Conservation (phyloP, 2,888 invertebrate species). For the Prosapia bicincta region DNA sequence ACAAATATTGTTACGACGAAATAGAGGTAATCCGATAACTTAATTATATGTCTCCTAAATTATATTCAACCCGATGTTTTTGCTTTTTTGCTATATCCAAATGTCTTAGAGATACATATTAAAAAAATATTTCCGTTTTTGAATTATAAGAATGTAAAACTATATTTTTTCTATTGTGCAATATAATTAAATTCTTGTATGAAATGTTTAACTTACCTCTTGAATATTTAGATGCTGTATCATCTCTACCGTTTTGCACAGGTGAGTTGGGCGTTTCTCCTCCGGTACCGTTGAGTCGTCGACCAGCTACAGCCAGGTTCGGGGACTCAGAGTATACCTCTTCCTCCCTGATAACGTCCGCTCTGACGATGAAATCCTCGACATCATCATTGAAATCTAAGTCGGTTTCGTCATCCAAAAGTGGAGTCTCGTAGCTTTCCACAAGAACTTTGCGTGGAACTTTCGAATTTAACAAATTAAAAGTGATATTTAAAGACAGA, state of each 20-base stretch:
- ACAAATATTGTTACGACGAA: no score
- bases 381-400: conserved; percentile 48
- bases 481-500: no score
- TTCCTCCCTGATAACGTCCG: conserved; percentile 53
- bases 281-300: background rate
- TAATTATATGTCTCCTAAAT: no score
- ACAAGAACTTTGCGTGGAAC: conserved; percentile 81
- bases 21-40: no score
- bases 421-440: conserved; percentile 74
- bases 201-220: no score
- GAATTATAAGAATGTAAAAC: no score
- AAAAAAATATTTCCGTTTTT: no score
- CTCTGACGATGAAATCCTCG: conserved; percentile 48
- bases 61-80: no score
- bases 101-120: no score
- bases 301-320: conserved; percentile 16
- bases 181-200: no score
- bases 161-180: no score
- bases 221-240: background rate
- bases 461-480: conserved; percentile 52
- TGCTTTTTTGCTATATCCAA: no score
- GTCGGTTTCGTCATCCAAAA: conserved; percentile 66
- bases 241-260: background rate
- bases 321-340: conserved; percentile 52
- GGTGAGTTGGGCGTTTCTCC: background rate